phyloP scores from a whole-genome alignment of 2,797 vertebrate species.

The Ispidina lecontei region DNA sequence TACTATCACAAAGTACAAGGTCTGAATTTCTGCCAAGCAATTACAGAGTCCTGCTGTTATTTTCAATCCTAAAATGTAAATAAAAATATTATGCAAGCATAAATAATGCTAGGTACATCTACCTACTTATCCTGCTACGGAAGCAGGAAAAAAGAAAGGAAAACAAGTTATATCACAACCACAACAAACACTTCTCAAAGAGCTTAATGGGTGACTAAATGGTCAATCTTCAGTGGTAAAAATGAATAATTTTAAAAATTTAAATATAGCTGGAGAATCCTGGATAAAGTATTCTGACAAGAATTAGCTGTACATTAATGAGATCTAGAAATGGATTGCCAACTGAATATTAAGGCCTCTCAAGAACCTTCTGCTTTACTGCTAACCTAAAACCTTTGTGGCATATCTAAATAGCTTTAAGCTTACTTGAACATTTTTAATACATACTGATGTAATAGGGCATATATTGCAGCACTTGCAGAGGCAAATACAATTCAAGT shows the following conservation, averaged over 20 bases:
- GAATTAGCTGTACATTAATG: neutral
- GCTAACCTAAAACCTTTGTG: neutral
- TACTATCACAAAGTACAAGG: neutral
- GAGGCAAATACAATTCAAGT: neutral
- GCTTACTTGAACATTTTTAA: slow-evolving; percentile 31
- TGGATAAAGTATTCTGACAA: neutral
- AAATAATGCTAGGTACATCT: neutral
- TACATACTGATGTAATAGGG: neutral
- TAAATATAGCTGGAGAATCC: neutral
- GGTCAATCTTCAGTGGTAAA: neutral
- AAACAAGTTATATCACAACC: neutral
- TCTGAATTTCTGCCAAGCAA: slow-evolving; percentile 20
- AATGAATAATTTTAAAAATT: neutral
- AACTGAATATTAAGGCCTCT: neutral
- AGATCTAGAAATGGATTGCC: neutral
- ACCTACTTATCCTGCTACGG: neutral
- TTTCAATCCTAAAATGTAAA: slow-evolving; percentile 36
- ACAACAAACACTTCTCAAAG: neutral
- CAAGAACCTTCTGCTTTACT: neutral
- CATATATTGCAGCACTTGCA: slow-evolving; percentile 10
- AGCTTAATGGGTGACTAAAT: neutral
- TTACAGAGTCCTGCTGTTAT: neutral
- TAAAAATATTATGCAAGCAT: neutral
- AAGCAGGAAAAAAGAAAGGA: neutral
- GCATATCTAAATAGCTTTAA: neutral